Evolutionary conservation across 2,113 vertebrate genomes (phyloP).

Genomic region (Oreochromis spilurus): DNA sequence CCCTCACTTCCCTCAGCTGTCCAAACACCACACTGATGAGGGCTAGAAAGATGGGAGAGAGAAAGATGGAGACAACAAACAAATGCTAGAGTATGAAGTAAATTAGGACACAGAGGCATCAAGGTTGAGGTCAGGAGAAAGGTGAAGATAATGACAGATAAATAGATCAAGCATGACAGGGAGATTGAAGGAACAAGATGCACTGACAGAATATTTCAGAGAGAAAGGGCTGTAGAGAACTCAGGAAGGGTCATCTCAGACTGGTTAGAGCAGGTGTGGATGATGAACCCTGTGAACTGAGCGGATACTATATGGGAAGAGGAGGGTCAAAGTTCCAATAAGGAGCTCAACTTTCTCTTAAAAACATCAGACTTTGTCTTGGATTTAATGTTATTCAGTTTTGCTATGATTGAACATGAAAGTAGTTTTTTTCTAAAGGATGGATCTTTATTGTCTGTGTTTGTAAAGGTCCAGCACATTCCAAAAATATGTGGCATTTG

Average conservation of each 20-base stretch:
- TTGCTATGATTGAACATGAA: neutral
- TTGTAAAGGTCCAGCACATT: neutral
- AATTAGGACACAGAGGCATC: neutral
- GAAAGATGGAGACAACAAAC: neutral
- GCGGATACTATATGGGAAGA: neutral
- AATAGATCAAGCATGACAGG: slow-evolving; percentile 26
- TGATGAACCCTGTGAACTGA: slow-evolving; percentile 8
- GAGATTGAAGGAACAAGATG: neutral
- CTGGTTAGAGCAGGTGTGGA: neutral
- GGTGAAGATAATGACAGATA: slow-evolving; percentile 21
- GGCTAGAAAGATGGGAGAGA: neutral
- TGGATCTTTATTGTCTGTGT: neutral
- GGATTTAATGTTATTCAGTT: neutral
- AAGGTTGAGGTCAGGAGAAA: slow-evolving; percentile 19
- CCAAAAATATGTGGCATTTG: neutral
- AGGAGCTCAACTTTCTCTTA: neutral
- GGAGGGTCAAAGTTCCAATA: neutral
- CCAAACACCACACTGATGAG: neutral
- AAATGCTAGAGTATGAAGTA: slow-evolving; percentile 3
- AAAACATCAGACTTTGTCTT: neutral
- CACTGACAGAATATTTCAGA: neutral
- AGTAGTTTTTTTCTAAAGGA: neutral
- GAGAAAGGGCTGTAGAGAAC: neutral
- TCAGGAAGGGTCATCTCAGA: neutral
- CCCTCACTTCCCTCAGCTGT: neutral